phyloP scores from a whole-genome alignment of 2,113 vertebrate genomes.

The Halcyon senegalensis region DNA sequence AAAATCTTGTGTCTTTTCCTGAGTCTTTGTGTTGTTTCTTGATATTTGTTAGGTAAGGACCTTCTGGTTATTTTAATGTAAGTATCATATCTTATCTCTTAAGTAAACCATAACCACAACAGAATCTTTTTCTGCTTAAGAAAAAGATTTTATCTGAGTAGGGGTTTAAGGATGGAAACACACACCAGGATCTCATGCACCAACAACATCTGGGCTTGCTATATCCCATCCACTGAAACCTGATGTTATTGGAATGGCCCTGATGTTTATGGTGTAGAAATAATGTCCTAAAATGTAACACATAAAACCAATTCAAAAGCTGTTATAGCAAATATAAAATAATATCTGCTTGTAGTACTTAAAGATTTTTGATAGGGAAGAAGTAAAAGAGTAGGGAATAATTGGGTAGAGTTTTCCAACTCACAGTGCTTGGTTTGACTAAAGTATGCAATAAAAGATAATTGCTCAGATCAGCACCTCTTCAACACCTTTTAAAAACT shows the following conservation, averaged over 20 bases:
- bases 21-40: background rate
- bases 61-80: background rate
- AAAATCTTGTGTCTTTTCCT: background rate
- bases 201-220: fast-evolving
- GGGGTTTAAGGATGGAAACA: background rate
- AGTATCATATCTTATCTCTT: background rate
- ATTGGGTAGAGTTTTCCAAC: background rate
- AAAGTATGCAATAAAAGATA: background rate
- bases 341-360: background rate
- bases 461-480: background rate
- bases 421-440: background rate
- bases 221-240: background rate
- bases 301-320: background rate
- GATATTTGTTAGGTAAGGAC: background rate
- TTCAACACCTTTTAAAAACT: background rate
- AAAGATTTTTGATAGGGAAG: background rate
- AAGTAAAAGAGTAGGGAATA: background rate
- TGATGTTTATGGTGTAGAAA: background rate
- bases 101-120: too few relatives aligned
- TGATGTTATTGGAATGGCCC: background rate
- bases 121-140: background rate
- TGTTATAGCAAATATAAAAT: background rate
- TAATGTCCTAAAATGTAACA: background rate
- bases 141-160: background rate
- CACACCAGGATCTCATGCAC: background rate